Conservation (phyloP, 2,113 vertebrate genomes). For the Hippocampus abdominalis region DNA sequence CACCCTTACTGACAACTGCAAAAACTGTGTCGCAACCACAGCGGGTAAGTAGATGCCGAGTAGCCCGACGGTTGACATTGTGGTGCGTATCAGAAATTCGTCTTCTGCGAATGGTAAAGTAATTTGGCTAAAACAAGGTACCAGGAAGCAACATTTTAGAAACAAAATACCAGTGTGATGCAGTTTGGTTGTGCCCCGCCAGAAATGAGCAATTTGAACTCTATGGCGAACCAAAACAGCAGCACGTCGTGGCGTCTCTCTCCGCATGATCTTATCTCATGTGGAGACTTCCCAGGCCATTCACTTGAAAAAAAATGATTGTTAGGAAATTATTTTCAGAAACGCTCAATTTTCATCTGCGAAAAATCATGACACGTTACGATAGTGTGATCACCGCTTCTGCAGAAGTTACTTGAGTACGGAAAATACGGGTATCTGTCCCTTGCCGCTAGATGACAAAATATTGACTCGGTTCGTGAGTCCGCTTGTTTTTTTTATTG, state of each 20-base stretch:
- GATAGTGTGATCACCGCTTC: too few species aligned
- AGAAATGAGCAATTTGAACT: too few species aligned
- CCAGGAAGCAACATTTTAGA: neutral
- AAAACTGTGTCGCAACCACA: slow-evolving; percentile 4
- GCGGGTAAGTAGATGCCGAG: slow-evolving; percentile 30
- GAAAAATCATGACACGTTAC: too few species aligned
- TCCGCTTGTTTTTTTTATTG: neutral
- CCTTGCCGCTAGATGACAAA: neutral
- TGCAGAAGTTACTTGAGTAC: too few species aligned
- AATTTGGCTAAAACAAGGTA: neutral
- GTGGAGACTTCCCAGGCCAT: too few species aligned
- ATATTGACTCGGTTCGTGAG: neutral
- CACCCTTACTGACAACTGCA: neutral
- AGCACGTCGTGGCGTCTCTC: too few species aligned
- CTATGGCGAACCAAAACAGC: too few species aligned
- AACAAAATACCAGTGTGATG: neutral
- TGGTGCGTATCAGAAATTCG: neutral
- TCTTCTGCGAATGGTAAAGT: neutral
- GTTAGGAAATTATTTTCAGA: too few species aligned
- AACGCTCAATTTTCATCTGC: too few species aligned
- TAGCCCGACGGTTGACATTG: neutral
- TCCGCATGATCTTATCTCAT: too few species aligned
- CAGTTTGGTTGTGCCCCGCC: neutral
- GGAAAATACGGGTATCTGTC: neutral
- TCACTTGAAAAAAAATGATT: too few species aligned